A percentile compares a stretch with the other conserved stretches of the same genome.
Conservation (phyloP, 1,140 invertebrate species). For the Dendrolimus kikuchii region DNA sequence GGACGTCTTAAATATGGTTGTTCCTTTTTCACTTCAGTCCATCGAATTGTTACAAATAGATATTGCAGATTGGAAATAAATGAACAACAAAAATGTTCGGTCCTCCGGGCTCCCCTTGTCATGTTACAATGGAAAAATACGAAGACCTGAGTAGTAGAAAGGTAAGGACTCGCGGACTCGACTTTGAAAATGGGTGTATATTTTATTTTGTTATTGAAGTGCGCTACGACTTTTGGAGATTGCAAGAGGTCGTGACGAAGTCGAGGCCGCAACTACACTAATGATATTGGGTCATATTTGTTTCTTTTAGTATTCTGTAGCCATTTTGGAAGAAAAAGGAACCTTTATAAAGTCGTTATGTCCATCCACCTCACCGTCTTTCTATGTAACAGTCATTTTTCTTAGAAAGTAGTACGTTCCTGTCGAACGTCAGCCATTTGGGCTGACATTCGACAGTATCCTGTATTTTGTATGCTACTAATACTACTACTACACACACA, state of each 20-base stretch:
- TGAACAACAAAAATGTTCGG: slow-evolving; percentile 19
- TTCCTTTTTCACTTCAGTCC: slow-evolving; percentile 5
- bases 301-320: too few species aligned
- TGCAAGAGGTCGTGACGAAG: neutral
- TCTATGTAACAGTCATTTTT: too few species aligned
- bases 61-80: slow-evolving; percentile 31
- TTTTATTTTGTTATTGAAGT: slow-evolving; percentile 21
- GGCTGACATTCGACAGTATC: too few species aligned
- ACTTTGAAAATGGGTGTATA: slow-evolving; percentile 21
- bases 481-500: too few species aligned
- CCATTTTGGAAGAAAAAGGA: too few species aligned
- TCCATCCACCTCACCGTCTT: too few species aligned
- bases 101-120: slow-evolving; percentile 17
- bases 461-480: too few species aligned
- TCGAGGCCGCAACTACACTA: too few species aligned
- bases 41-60: slow-evolving; percentile 20
- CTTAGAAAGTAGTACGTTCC: too few species aligned
- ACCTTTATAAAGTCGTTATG: too few species aligned
- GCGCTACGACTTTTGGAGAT: slow-evolving; percentile 4
- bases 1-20: slow-evolving; percentile 1
- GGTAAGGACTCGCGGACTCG: slow-evolving; percentile 15
- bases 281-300: too few species aligned
- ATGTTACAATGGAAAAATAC: slow-evolving; percentile 22
- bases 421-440: too few species aligned
- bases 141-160: slow-evolving; percentile 9